These are phyloP conservation scores for Phortica okadai DNA, from an alignment of 2,888 invertebrate genomes.

Conservation along the genomic window DNA sequence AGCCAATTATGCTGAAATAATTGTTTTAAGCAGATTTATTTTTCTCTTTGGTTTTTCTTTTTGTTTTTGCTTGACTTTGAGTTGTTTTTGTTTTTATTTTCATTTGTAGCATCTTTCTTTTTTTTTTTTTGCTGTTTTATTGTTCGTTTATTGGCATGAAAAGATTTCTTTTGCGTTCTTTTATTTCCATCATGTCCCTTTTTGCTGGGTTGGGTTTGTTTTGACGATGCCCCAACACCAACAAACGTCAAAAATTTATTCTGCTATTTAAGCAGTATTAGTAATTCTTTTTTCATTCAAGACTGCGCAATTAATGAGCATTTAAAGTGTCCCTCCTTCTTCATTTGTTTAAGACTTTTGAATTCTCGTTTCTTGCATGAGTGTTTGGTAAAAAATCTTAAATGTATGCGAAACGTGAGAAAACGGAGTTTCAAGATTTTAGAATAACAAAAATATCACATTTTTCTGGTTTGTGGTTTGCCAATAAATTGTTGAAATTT, in stretches of 20 bases:
- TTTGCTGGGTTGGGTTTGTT: conserved; percentile 27
- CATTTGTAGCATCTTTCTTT: conserved; percentile 1
- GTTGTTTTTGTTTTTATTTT: conserved; percentile 21
- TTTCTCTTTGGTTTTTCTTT: conserved; percentile 40
- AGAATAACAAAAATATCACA: too few species aligned
- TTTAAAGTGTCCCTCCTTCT: neutral
- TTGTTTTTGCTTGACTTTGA: neutral
- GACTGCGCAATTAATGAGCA: conserved; percentile 7
- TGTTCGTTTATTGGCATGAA: neutral
- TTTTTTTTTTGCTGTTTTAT: neutral
- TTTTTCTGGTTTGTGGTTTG: too few species aligned
- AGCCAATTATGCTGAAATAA: conserved; percentile 74
- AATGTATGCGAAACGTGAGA: too few species aligned
- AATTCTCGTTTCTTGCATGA: neutral
- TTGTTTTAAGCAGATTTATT: conserved; percentile 67
- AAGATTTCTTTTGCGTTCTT: neutral
- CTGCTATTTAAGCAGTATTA: conserved; percentile 7
- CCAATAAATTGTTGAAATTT: too few species aligned
- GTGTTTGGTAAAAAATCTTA: neutral
- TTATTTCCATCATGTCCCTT: neutral
- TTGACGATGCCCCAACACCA: neutral
- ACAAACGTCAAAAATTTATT: conserved; percentile 12
- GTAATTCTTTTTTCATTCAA: neutral
- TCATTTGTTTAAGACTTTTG: neutral
- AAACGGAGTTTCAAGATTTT: too few species aligned